Percentiles rank a stretch among this genome's conserved stretches.
Evolutionary conservation across 2,888 invertebrate genomes (phyloP).

Genomic region (Scaptodrosophila latifasciaeformis): DNA sequence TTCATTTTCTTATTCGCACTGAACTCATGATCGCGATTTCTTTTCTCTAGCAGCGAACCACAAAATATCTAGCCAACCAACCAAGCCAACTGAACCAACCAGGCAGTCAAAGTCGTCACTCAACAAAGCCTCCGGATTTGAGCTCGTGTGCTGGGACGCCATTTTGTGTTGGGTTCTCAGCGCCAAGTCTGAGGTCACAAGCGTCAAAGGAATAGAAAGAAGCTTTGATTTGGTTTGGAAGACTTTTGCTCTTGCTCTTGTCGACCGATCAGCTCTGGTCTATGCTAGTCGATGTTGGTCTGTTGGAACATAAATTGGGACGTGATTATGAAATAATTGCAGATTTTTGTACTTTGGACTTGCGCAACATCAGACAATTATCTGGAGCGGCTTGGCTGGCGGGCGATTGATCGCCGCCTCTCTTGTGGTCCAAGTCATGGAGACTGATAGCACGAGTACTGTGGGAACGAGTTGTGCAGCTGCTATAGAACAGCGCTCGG

Average conservation of each 20-base stretch:
- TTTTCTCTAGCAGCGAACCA: slow-evolving; percentile 34
- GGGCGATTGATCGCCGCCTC: no score
- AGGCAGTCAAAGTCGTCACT: background rate
- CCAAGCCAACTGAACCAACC: no score
- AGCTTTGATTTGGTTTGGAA: slow-evolving; percentile 63
- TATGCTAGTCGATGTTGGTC: slow-evolving; percentile 20
- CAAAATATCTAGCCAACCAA: no score
- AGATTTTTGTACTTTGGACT: slow-evolving; percentile 49
- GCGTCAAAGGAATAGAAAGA: slow-evolving; percentile 60
- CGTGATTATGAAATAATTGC: slow-evolving; percentile 70
- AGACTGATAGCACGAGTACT: no score
- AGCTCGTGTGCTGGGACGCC: slow-evolving; percentile 36
- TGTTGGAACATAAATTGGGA: slow-evolving; percentile 64
- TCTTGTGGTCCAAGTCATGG: no score
- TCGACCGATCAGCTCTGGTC: slow-evolving; percentile 4
- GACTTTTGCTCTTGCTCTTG: slow-evolving; percentile 20
- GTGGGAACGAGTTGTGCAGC: no score
- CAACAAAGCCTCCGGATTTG: slow-evolving; percentile 16
- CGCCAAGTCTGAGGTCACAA: slow-evolving; percentile 49
- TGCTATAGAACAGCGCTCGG: no score
- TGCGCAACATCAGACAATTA: slow-evolving; percentile 40
- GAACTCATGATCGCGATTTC: slow-evolving; percentile 68
- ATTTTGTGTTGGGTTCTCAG: slow-evolving; percentile 61
- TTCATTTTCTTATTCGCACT: slow-evolving; percentile 67
- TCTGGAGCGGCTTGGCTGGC: no score